phyloP scores from a whole-genome alignment of 2,888 invertebrate species.

The Nemurella pictetii region DNA sequence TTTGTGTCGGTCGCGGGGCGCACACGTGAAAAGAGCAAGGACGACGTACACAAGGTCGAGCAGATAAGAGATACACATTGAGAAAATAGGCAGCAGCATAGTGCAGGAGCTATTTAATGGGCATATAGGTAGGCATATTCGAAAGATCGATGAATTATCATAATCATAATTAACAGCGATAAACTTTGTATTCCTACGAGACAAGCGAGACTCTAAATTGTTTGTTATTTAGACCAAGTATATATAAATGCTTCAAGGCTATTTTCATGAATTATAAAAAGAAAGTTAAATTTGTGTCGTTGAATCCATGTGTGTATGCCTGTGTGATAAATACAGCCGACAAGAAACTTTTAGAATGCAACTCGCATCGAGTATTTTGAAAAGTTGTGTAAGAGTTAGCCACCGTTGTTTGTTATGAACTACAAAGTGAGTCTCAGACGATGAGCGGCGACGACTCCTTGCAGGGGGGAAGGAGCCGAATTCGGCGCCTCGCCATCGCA shows the following conservation, averaged over 20 bases:
- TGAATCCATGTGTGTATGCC: background rate
- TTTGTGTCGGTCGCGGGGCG: background rate
- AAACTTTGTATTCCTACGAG: background rate
- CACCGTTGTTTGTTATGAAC: background rate
- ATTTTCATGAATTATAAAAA: constrained; percentile 20
- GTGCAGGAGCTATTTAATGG: constrained; percentile 10
- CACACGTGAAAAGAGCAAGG: constrained; percentile 7
- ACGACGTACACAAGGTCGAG: background rate
- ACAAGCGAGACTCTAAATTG: background rate
- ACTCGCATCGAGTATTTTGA: background rate
- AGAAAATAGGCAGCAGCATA: background rate
- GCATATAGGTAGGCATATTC: background rate
- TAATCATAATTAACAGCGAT: constrained; percentile 36
- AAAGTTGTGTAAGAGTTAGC: background rate
- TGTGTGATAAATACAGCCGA: background rate
- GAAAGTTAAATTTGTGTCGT: background rate
- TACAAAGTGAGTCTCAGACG: background rate
- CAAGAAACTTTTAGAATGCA: constrained; percentile 9
- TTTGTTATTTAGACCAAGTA: background rate
- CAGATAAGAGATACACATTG: constrained; percentile 3
- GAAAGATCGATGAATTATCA: constrained; percentile 4
- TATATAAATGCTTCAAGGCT: constrained; percentile 11
- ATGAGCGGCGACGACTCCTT: background rate
- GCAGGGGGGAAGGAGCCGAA: too few species aligned
- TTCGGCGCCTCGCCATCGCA: too few species aligned